A percentile compares a stretch with the other conserved stretches of the same genome.
Conservation (phyloP, 53 echinoderm and acorn worm genomes). For the Pentamera pediparva region DNA sequence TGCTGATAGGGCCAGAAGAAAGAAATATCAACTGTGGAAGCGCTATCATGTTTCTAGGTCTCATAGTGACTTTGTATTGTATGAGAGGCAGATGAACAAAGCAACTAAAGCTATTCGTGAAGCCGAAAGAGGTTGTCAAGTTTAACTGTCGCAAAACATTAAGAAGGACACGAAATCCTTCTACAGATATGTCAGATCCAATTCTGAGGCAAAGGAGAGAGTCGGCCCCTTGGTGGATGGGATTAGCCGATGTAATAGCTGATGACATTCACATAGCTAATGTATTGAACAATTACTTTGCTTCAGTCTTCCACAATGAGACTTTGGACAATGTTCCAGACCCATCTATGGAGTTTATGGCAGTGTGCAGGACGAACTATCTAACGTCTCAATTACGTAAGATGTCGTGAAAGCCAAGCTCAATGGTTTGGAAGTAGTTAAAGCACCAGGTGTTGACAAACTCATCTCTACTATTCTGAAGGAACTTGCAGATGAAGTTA, state of each 20-base stretch:
- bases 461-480: neutral
- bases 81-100: constrained; percentile 12
- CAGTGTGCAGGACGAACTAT: neutral
- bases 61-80: neutral
- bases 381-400: neutral
- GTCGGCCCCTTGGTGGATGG: no score
- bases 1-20: neutral
- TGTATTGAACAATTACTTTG: no score
- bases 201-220: no score
- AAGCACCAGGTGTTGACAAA: neutral
- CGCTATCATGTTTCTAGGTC: neutral
- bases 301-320: no score
- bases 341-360: no score
- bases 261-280: no score
- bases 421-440: neutral
- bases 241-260: neutral
- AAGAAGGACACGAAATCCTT: no score
- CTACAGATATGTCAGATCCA: no score
- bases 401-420: no score
- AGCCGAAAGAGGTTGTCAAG: neutral
- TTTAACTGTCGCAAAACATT: no score
- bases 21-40: constrained; percentile 10
- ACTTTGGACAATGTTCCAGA: no score
- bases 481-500: neutral
- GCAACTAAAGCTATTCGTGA: constrained; percentile 1